Base-by-base conservation (phyloP, 2,888 invertebrate species). In the Pseudolycoriella hygida region DNA sequence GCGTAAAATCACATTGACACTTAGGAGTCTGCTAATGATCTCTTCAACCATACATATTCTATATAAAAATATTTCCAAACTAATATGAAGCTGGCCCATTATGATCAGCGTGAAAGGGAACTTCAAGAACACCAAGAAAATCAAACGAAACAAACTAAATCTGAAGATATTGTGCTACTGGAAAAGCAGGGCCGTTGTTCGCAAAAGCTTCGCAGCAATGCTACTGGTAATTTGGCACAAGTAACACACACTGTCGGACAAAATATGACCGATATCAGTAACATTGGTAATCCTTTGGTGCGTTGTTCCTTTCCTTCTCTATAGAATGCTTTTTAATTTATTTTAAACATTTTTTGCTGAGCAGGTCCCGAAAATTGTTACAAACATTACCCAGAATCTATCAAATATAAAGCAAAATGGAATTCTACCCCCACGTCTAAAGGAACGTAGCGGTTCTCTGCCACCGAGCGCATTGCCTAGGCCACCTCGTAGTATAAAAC, bases 241-340 rank as follows among this genome's bases (percentile, higher is more conserved):
- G 53, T 54, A 5, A 50, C 53, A 15, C 52, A 53, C n/a, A 53
- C 46, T 15, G 50, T 54, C 30, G 53, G 53, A 11, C 53, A 53
- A 46, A 54, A 54, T 48, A 54, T 54, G 54, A 54, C 53, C 1
- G 54, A 54, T 39, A 53, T 54, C 6, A 52, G 51, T 45, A 54
- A 54, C 39, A 53, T 54, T 46, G 52, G 51, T 19, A 19, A 19
- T 34, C 25, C 25, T 4, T 6, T 25, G 25, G 25, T 25, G 25
- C 25, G 25, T 25, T 25, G 5, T n/a, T n/a, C n/a, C n/a, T n/a
- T n/a, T n/a, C n/a, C n/a, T n/a, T n/a, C n/a, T n/a, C n/a, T n/a
- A n/a, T n/a, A n/a, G n/a, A n/a, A n/a, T 8, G 5, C 25, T 8
- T 25, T 4, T 25, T 25, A 25, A 25, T 25, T 25, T 25, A 4